Percentiles rank a stretch among this genome's conserved stretches.
Conservation (phyloP, 2,113 vertebrate genomes). For the Sorex araneus region DNA sequence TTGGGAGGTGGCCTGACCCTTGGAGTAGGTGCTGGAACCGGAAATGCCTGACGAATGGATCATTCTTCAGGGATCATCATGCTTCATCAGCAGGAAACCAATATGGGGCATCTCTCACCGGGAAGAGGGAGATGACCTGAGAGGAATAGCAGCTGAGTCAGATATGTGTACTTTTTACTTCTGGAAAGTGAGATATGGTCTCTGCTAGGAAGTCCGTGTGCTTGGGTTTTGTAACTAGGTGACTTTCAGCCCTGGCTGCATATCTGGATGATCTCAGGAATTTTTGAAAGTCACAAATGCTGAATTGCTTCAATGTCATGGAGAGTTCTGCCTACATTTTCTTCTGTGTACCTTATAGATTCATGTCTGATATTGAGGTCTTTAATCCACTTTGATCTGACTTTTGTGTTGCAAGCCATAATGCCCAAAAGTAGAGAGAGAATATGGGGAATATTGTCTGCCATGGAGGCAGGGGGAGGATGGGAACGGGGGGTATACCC, state of each 20-base stretch:
- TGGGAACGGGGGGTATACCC: too few relatives aligned
- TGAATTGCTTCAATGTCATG: too few relatives aligned
- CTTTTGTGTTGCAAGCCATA: too few relatives aligned
- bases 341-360: too few relatives aligned
- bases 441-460: too few relatives aligned
- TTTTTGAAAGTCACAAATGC: slow-evolving; percentile 29
- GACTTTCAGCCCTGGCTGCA: slow-evolving; percentile 31
- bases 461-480: too few relatives aligned
- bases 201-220: slow-evolving; percentile 21
- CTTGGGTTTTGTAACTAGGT: slow-evolving; percentile 53
- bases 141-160: not conserved
- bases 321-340: too few relatives aligned
- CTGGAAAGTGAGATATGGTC: slow-evolving; percentile 49
- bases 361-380: too few relatives aligned
- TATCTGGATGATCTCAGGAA: slow-evolving; percentile 59
- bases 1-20: not conserved
- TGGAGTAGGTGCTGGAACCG: not conserved
- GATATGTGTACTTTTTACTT: not conserved
- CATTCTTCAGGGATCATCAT: not conserved
- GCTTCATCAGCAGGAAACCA: not conserved
- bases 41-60: not conserved
- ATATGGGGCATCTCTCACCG: not conserved
- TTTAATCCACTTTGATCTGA: too few relatives aligned
- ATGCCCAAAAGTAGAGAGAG: too few relatives aligned
- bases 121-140: not conserved